Evolutionary conservation across 2,888 invertebrate species (phyloP).

Genomic region (Schizotus pectinicornis): DNA sequence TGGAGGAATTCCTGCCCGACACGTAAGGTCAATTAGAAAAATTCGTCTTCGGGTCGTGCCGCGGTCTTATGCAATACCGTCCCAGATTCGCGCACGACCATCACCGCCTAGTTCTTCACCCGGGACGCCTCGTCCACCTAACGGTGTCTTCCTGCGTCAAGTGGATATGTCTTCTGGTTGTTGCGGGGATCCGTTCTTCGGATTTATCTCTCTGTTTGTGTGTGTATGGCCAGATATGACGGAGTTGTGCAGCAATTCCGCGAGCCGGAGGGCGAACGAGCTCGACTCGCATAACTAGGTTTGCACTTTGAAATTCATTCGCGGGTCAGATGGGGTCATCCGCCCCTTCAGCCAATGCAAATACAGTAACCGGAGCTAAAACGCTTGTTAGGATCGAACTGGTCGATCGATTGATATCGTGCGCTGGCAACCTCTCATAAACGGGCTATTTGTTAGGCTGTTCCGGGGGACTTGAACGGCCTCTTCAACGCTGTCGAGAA

Average conservation of each 20-base stretch:
- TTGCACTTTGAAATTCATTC: conserved; percentile 34
- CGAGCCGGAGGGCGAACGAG: conserved; percentile 26
- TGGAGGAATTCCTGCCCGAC: not conserved
- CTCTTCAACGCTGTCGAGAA: too few relatives aligned
- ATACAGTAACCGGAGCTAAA: conserved; percentile 23
- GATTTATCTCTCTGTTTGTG: conserved; percentile 31
- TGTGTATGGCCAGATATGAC: conserved; percentile 27
- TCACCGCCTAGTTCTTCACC: not conserved
- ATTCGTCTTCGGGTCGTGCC: not conserved
- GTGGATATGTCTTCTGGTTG: conserved; percentile 32
- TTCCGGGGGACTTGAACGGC: too few relatives aligned
- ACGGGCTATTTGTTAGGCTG: too few relatives aligned
- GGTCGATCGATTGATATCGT: not conserved
- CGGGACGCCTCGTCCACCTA: conserved; percentile 30
- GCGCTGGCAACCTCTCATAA: too few relatives aligned
- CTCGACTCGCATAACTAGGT: conserved; percentile 31
- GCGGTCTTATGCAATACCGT: not conserved
- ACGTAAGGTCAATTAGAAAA: conserved; percentile 8
- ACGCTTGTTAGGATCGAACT: not conserved
- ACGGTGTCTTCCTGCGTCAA: conserved; percentile 36
- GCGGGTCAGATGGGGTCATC: conserved; percentile 34
- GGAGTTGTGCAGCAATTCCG: conserved; percentile 24
- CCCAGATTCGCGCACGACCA: not conserved
- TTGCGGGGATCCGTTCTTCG: conserved; percentile 35
- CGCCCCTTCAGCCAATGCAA: conserved; percentile 32